Base-by-base conservation (phyloP, 2,888 invertebrate genomes). In the Drosophila parthenogenetica region DNA sequence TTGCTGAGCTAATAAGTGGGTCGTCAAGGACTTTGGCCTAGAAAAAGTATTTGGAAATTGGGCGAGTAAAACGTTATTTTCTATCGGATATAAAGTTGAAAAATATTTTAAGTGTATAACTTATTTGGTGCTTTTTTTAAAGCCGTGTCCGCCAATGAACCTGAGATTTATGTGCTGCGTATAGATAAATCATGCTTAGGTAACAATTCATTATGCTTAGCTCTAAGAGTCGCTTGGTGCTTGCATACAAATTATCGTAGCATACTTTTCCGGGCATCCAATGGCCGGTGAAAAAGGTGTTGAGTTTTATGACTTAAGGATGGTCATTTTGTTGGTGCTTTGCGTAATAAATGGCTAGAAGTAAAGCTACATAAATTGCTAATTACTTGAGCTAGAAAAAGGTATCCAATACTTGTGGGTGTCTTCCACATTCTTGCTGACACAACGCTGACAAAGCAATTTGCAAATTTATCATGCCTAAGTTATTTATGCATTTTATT, bases 201-300 rank as follows among this genome's bases (percentile, higher is more conserved):
- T 82, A 70, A 74, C 87, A 77, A 80, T 83, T 82, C 82, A 86
- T 82, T 81, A 83, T 86, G 79, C 74, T 73, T 68, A 77, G 64
- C 61, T 29, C 29, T 46, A 29, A 61, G 65, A 60, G 59, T 57
- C 48, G 53, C 42, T 67, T 53, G 32, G 37, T 35, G 45, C 48
- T 22, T 60, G 73, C 61, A 48, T 70, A 73, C 65, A 53, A 66
- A 67, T 76, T 64, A 49, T 42, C 39, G 35, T 50, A 69, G 72
- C 64, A 72, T 72, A 75, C 69, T 75, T 72, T 75, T 65, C 39
- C 8, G 66, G 65, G 46, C 58, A 39, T 22, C n/a, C 22, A 29
- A 11, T 53, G 55, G 19, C 45, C 58, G 46, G 25, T 42, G 48
- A 25, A 48, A 29, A 62, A 80, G 69, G 76, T 76, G 74, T 65